Conservation (phyloP, 2,797 vertebrate species). For the Chloroceryle amazona region DNA sequence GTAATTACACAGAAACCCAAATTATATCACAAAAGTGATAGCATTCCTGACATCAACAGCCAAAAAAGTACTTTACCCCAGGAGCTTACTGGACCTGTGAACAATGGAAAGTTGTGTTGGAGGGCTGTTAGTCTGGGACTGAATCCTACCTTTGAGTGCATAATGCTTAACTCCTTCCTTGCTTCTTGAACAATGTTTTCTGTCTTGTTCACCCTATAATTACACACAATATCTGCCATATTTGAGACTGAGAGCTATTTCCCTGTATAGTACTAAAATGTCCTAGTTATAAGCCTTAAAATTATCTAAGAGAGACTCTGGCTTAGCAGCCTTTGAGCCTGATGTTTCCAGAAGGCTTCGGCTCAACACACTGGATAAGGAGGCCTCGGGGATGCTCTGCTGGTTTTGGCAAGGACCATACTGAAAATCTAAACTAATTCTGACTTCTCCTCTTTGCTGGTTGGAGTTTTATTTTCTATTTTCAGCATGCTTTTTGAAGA, state of each 20-base stretch:
- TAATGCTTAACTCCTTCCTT: constrained; percentile 52
- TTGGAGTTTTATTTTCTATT: constrained; percentile 25
- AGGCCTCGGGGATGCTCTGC: constrained; percentile 30
- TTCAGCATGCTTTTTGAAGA: constrained; percentile 17
- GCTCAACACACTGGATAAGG: not conserved
- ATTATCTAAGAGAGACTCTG: constrained; percentile 2
- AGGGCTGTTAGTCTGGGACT: not conserved
- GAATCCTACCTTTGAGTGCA: constrained; percentile 9
- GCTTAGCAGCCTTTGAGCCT: constrained; percentile 16
- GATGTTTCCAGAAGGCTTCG: not conserved
- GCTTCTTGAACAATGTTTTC: not conserved
- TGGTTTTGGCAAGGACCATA: constrained; percentile 21
- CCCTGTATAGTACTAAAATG: not conserved
- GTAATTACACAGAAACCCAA: constrained; percentile 72
- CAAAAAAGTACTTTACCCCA: constrained; percentile 66
- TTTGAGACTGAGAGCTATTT: not conserved
- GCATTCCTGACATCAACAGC: constrained; percentile 56
- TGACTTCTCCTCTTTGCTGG: constrained; percentile 6
- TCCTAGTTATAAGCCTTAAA: not conserved
- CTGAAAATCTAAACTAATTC: not conserved
- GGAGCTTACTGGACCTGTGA: constrained; percentile 55
- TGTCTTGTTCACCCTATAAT: not conserved
- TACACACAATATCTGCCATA: not conserved
- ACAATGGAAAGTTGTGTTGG: constrained; percentile 70
- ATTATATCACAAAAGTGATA: constrained; percentile 58